Percentiles rank a stretch among this genome's conserved stretches.
These are phyloP conservation scores for Onthophagus sagittarius DNA, from an alignment of 2,888 invertebrate species.

Conservation along the genomic window DNA sequence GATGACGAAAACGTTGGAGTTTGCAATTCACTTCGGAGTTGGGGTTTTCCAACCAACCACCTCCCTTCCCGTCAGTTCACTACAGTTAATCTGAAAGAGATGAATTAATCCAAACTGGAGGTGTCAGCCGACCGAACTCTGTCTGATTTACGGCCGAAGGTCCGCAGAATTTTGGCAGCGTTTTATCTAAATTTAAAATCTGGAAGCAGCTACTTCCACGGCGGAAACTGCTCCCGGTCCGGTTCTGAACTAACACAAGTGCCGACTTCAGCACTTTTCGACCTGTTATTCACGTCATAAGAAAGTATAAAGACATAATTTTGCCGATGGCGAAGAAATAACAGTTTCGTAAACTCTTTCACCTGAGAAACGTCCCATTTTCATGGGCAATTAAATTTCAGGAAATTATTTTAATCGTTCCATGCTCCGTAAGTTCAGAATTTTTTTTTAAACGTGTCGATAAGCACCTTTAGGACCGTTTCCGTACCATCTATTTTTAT, in stretches of 20 bases:
- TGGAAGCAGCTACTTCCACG: constrained; percentile 19
- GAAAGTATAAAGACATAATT: neutral
- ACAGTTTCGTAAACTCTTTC: neutral
- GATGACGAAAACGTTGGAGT: neutral
- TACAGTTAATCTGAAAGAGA: constrained; percentile 48
- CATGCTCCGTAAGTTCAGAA: neutral
- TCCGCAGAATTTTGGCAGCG: constrained; percentile 51
- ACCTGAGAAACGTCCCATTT: neutral
- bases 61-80: constrained; percentile 45
- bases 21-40: constrained; percentile 14
- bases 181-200: constrained; percentile 52
- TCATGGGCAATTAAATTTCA: neutral
- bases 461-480: neutral
- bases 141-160: constrained; percentile 46
- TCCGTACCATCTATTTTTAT: neutral
- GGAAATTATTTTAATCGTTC: neutral
- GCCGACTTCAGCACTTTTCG: neutral
- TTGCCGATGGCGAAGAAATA: neutral
- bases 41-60: constrained; percentile 26
- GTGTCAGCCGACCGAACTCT: constrained; percentile 47
- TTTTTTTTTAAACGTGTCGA: neutral
- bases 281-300: neutral
- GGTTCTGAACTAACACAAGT: neutral
- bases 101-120: constrained; percentile 49
- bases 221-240: neutral